Evolutionary conservation across 2,113 vertebrate genomes (phyloP).

Genomic region (Hydrolagus affinis): DNA sequence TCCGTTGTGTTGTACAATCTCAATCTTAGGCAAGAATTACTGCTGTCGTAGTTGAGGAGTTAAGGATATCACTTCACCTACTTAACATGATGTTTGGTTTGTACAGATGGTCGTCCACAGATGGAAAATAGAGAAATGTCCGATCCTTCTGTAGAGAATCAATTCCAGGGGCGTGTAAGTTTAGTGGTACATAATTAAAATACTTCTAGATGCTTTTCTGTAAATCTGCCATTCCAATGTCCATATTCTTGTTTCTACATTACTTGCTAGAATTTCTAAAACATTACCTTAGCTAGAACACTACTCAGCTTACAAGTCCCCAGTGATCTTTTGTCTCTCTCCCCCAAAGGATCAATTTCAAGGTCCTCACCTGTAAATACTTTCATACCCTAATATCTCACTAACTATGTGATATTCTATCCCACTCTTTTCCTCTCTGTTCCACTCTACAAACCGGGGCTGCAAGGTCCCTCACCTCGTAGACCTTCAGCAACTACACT

Average conservation of each 20-base stretch:
- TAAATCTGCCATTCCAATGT: not conserved
- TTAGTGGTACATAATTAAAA: not conserved
- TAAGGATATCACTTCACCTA: not conserved
- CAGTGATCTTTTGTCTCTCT: not conserved
- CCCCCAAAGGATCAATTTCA: not conserved
- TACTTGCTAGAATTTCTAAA: not conserved
- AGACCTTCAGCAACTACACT: too few relatives aligned
- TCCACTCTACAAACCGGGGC: too few relatives aligned
- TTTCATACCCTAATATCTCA: too few relatives aligned
- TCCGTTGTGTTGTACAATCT: too few relatives aligned
- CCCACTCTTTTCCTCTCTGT: too few relatives aligned
- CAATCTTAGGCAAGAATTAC: too few relatives aligned
- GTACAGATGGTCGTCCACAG: not conserved
- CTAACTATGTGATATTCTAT: too few relatives aligned
- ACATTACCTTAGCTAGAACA: not conserved
- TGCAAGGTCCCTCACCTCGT: too few relatives aligned
- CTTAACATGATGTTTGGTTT: not conserved
- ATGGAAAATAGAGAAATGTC: slow-evolving; percentile 2
- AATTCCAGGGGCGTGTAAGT: slow-evolving; percentile 12
- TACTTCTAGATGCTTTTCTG: not conserved
- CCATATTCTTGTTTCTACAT: not conserved
- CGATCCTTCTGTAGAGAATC: not conserved
- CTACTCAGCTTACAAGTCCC: not conserved
- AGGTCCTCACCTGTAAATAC: too few relatives aligned
- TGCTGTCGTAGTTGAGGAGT: too few relatives aligned